A percentile compares a stretch with the other conserved stretches of the same genome.
Conservation (phyloP, 2,888 invertebrate species). For the Nephrotoma flavescens region DNA sequence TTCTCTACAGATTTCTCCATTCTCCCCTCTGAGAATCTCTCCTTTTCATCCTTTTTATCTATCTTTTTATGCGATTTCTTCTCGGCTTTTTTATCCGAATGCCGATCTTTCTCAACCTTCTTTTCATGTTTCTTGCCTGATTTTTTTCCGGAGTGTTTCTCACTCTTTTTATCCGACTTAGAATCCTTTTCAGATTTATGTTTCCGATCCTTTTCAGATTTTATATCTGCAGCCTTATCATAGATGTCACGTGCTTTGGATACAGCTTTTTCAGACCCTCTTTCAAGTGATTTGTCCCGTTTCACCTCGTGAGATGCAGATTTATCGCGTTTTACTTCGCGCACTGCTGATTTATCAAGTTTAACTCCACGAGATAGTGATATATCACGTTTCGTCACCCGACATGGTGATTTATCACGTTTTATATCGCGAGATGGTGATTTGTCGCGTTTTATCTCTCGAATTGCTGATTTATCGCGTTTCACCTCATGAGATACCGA, state of each 20-base stretch:
- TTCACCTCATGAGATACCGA: not conserved
- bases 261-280: not conserved
- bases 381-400: too few relatives aligned
- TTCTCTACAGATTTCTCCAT: not conserved
- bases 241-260: too few relatives aligned
- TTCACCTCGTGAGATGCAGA: not conserved
- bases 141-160: not conserved
- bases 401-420: too few relatives aligned
- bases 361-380: too few relatives aligned
- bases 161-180: not conserved
- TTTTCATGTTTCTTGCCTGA: not conserved
- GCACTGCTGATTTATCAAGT: too few relatives aligned
- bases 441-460: too few relatives aligned
- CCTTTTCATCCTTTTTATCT: not conserved
- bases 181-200: not conserved
- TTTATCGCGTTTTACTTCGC: too few relatives aligned
- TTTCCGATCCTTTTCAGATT: not conserved
- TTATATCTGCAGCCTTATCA: too few relatives aligned
- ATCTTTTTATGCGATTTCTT: not conserved
- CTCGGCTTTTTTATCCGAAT: not conserved
- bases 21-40: not conserved
- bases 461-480: too few relatives aligned
- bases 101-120: not conserved
- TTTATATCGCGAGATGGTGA: too few relatives aligned
- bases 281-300: not conserved